These are phyloP conservation scores for Denticeps clupeoides DNA, from an alignment of 2,797 vertebrate genomes.

Conservation along the genomic window DNA sequence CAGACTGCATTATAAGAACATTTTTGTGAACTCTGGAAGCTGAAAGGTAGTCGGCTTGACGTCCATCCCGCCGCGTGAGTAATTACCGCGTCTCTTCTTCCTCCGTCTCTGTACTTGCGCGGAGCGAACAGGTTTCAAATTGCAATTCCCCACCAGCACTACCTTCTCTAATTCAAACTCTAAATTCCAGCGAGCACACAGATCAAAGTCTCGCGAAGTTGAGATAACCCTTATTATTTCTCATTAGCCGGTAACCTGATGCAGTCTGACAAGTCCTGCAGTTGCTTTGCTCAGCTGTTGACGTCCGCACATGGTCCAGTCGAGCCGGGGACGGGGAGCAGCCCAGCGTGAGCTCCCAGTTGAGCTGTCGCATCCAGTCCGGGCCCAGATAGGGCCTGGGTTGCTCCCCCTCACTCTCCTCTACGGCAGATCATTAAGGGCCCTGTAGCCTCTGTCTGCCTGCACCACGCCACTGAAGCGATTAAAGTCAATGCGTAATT, in stretches of 20 bases:
- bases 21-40: conserved; percentile 10
- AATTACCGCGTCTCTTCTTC: conserved; percentile 29
- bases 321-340: conserved; percentile 8
- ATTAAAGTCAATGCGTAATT: conserved; percentile 76
- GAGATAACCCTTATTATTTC: conserved; percentile 66
- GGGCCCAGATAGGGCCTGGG: conserved; percentile 69
- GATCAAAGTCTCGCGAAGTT: conserved; percentile 51
- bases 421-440: conserved; percentile 81
- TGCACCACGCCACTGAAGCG: conserved; percentile 61
- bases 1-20: conserved; percentile 13
- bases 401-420: conserved; percentile 65
- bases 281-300: conserved; percentile 65
- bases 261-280: conserved; percentile 65
- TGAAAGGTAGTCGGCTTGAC: conserved; percentile 8
- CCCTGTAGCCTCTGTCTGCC: conserved; percentile 40
- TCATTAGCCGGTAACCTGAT: conserved; percentile 74
- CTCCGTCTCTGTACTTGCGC: conserved; percentile 6
- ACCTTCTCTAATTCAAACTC: conserved; percentile 27
- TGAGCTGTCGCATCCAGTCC: conserved; percentile 63
- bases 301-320: conserved; percentile 46
- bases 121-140: conserved; percentile 30
- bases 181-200: conserved; percentile 36
- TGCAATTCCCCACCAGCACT: conserved; percentile 22
- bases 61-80: conserved; percentile 26
- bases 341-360: conserved; percentile 48